These are phyloP conservation scores for Actinemys pallida DNA, from an alignment of 2,113 vertebrate species.

Conservation along the genomic window DNA sequence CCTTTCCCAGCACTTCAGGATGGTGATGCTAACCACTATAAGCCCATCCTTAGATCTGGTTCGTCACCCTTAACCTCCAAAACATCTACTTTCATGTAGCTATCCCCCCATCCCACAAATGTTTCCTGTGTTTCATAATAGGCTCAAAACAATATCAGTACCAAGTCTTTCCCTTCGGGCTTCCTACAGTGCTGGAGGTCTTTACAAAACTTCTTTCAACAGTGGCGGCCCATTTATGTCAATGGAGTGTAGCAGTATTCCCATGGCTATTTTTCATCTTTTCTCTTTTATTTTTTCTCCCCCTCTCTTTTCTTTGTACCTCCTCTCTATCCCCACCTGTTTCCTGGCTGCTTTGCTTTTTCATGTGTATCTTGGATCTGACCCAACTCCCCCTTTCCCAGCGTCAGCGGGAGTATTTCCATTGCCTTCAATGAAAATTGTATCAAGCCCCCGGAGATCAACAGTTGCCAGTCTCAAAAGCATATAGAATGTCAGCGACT, in stretches of 20 bases:
- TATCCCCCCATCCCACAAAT: too few relatives aligned
- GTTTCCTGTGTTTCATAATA: too few relatives aligned
- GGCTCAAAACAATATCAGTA: too few relatives aligned
- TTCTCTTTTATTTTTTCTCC: neutral
- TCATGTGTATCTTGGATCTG: neutral
- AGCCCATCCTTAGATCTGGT: too few relatives aligned
- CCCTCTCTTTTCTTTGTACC: neutral
- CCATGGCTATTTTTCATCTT: neutral
- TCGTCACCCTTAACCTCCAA: too few relatives aligned
- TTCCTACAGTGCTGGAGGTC: too few relatives aligned
- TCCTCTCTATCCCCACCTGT: neutral
- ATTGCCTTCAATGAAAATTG: neutral
- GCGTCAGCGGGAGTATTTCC: neutral
- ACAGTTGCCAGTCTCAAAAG: fast-evolving
- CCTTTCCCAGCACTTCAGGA: too few relatives aligned
- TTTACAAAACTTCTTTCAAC: too few relatives aligned
- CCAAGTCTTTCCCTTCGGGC: too few relatives aligned
- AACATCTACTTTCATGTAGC: too few relatives aligned
- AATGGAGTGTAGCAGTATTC: neutral
- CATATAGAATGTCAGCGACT: neutral
- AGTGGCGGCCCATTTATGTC: too few relatives aligned
- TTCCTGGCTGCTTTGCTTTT: neutral
- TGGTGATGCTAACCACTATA: too few relatives aligned
- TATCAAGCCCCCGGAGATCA: neutral
- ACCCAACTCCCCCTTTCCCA: neutral